phyloP scores from a whole-genome alignment of 2,797 vertebrate genomes.

The Pangasius larnaudii region DNA sequence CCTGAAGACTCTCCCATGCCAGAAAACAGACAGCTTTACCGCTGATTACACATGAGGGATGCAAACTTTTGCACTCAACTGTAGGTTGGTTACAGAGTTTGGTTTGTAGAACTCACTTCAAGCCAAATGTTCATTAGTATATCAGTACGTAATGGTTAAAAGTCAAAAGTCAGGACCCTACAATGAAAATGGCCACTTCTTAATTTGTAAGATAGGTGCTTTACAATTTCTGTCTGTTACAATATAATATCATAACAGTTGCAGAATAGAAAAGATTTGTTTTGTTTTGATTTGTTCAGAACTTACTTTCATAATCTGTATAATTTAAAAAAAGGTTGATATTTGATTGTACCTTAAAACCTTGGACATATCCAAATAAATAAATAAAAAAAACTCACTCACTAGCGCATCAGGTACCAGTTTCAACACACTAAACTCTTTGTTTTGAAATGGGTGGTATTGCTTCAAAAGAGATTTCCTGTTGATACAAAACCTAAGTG shows the following conservation, averaged over 20 bases:
- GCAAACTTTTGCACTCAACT: background rate
- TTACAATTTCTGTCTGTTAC: background rate
- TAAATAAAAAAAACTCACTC: background rate
- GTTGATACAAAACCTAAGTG: background rate
- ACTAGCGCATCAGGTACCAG: background rate
- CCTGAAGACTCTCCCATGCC: no score
- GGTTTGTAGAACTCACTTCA: background rate
- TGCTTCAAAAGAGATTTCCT: background rate
- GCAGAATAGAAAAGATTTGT: background rate
- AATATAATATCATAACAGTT: background rate
- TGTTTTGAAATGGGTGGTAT: background rate
- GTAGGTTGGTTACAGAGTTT: background rate
- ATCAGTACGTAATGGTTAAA: background rate
- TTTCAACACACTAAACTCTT: background rate
- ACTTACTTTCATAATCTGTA: no score
- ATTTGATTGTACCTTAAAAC: background rate
- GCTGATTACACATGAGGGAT: background rate
- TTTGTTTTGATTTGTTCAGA: no score
- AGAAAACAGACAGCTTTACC: no score
- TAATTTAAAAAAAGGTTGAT: background rate
- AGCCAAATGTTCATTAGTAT: background rate
- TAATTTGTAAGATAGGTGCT: background rate
- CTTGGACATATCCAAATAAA: background rate
- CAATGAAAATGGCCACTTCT: background rate
- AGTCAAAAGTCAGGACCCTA: background rate